Base-by-base conservation (phyloP, 1,140 invertebrate species). In the Pygmarrhopalites habei region DNA sequence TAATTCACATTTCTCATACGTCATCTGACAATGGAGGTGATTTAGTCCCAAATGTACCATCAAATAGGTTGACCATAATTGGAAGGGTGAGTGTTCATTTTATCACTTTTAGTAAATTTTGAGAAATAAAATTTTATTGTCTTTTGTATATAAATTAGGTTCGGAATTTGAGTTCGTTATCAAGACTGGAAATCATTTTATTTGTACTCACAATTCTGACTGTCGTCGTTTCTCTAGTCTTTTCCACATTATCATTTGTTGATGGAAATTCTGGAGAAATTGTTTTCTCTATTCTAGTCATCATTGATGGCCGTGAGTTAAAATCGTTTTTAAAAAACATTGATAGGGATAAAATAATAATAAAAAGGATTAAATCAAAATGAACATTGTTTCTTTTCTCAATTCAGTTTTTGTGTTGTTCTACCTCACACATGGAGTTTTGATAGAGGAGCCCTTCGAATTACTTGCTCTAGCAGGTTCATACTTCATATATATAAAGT, bases 351-450 rank as follows among this genome's bases (percentile, higher is more conserved):
- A 12, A 47, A 5, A 47, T 47, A 10, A 17, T 10, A 43, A 12
- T 3, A 28, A 15, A 35, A 7, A 35, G 32, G 5, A 35, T 35
- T 35, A 7, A 7, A 35, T 7, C 32, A 35, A 35, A 5, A 35
- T 35, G 32, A 7, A 7, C 15, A 7, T 35, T 7, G 5, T 49
- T 57, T 35, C 26, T 2, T 62, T 3, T 51, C 57, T 47, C 46
- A 32, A 46, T 47, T 3, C 51, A 70, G 69, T 56, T 14, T 70
- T 70, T 51, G 51, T 62, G n/a, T 1, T 41, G 23, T 66, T 63
- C 43, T 70, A 70, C 39, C 52, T 70, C 4, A 47, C 64, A 32
- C 69, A 70, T 66, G 69, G 69, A 52, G 53, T 70, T 21, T 67
- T 67, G 23, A 67, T 64, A 59, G 69, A 70, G 26, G 66, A 67